Evolutionary conservation across 2,888 invertebrate species (phyloP).

Genomic region (Homarus gammarus): DNA sequence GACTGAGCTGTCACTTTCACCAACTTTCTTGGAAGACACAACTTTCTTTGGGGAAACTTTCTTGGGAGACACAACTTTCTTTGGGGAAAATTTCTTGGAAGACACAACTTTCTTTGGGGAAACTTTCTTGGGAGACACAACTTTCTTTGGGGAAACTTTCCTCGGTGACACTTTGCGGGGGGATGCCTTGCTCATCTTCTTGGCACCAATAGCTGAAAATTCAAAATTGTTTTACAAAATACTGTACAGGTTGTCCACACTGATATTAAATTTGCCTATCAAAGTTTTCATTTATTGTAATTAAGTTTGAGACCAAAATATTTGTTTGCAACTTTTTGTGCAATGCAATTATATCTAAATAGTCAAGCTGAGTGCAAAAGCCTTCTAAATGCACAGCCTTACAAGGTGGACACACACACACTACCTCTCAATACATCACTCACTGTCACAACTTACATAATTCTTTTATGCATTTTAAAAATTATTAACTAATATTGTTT

Average conservation of each 20-base stretch:
- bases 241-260: not conserved
- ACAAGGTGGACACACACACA: no score
- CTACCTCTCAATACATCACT: no score
- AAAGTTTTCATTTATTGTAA: no score
- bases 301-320: not conserved
- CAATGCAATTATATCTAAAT: not conserved
- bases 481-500: no score
- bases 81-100: no score
- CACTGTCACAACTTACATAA: no score
- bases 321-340: not conserved
- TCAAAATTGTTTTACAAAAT: not conserved
- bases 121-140: not conserved
- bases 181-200: conserved; percentile 55
- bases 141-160: conserved; percentile 43
- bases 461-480: no score
- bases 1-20: not conserved
- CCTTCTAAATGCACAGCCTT: no score
- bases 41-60: no score
- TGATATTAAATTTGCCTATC: not conserved
- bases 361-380: not conserved
- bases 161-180: conserved; percentile 60
- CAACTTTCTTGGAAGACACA: not conserved
- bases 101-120: conserved; percentile 35
- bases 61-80: no score
- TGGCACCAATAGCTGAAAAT: conserved; percentile 65